A percentile compares a stretch with the other conserved stretches of the same genome.
These are phyloP conservation scores for Ceratina japonica DNA, from an alignment of 1,140 invertebrate species.

Conservation along the genomic window DNA sequence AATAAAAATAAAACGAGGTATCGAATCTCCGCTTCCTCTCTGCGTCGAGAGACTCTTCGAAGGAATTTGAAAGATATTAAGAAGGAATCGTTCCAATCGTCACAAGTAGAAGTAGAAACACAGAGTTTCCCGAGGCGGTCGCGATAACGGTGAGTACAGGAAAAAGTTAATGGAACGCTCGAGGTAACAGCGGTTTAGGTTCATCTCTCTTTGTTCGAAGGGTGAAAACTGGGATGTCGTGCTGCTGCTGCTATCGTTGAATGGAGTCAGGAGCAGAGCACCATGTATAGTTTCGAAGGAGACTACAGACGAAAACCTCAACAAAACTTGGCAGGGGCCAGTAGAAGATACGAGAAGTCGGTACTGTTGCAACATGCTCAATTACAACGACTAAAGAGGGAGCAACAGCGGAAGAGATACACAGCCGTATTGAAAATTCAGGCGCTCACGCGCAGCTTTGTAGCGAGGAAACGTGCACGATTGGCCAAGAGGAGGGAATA, in stretches of 20 bases:
- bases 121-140: no score
- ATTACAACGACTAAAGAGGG: constrained; percentile 90
- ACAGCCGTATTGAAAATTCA: constrained; percentile 88
- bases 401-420: constrained; percentile 85
- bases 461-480: constrained; percentile 84
- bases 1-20: background rate
- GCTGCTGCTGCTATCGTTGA: background rate
- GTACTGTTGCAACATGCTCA: constrained; percentile 89
- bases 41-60: no score
- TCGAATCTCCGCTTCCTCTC: background rate
- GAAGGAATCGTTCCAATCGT: no score
- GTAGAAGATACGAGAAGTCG: constrained; percentile 87
- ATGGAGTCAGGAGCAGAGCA: constrained; percentile 36
- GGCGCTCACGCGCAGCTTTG: constrained; percentile 88
- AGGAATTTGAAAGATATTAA: no score
- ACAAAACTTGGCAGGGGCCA: constrained; percentile 94
- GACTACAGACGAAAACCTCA: constrained; percentile 92
- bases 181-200: no score
- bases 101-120: no score
- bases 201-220: no score
- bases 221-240: background rate
- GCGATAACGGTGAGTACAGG: no score
- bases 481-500: constrained; percentile 84
- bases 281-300: constrained; percentile 94
- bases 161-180: no score